phyloP scores from a whole-genome alignment of 2,113 vertebrate species.

The Rhegmatorhina hoffmannsi region DNA sequence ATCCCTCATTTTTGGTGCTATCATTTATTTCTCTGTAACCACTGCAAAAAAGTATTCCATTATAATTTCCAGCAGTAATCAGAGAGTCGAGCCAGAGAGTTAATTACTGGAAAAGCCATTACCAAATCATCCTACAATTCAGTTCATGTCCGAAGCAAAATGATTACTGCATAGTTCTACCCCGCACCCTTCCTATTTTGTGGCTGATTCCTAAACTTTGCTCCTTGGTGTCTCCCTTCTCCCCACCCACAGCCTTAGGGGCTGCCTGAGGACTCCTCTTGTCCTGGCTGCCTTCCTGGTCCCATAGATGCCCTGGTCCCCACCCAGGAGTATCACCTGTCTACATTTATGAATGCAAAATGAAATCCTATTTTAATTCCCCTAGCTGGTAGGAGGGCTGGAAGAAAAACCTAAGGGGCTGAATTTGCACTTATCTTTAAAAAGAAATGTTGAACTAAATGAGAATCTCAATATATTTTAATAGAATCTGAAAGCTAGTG shows the following conservation, averaged over 20 bases:
- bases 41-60: neutral
- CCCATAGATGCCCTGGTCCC: neutral
- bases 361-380: neutral
- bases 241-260: accelerated
- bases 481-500: neutral
- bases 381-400: neutral
- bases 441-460: neutral
- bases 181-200: neutral
- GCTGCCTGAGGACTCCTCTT: neutral
- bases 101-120: neutral
- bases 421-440: neutral
- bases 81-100: neutral
- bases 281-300: neutral
- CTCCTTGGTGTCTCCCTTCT: neutral
- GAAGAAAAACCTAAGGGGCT: neutral
- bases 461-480: neutral
- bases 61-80: neutral
- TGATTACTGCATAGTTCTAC: neutral
- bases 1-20: neutral
- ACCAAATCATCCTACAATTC: neutral
- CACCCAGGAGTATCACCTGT: neutral
- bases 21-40: neutral
- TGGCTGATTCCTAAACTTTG: neutral
- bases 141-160: neutral
- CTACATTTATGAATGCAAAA: neutral